phyloP scores from a whole-genome alignment of 2,797 vertebrate species.

The Limosa lapponica region DNA sequence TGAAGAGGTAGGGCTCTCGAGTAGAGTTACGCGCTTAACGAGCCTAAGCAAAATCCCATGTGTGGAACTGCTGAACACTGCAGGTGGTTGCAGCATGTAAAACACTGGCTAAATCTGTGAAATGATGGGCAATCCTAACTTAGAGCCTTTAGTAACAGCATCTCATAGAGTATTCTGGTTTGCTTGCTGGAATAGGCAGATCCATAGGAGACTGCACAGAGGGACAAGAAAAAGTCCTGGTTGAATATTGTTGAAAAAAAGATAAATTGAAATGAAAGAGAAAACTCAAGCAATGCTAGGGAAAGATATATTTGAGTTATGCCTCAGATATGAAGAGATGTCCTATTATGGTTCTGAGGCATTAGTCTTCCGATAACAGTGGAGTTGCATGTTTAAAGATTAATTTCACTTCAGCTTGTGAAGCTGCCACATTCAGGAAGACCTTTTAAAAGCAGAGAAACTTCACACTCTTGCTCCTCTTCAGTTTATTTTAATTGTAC shows the following conservation, averaged over 20 bases:
- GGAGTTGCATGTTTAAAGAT: neutral
- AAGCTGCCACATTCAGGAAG: neutral
- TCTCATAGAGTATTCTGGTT: neutral
- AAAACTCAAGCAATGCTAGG: neutral
- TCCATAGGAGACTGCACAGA: neutral
- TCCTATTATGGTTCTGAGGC: neutral
- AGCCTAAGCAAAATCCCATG: neutral
- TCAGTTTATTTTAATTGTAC: neutral
- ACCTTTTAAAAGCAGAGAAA: neutral
- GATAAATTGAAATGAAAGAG: neutral
- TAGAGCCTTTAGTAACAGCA: neutral
- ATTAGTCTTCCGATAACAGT: neutral
- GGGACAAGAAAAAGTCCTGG: neutral
- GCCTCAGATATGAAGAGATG: neutral
- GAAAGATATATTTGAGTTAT: neutral
- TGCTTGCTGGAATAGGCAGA: neutral
- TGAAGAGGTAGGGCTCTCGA: neutral
- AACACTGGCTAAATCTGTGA: neutral
- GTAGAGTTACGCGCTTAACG: accelerated
- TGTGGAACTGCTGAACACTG: neutral
- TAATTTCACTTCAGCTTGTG: neutral
- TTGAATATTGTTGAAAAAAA: neutral
- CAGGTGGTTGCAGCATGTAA: neutral
- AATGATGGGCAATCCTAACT: neutral
- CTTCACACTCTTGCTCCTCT: neutral